These are phyloP conservation scores for Girardia tigrina DNA, from an alignment of 2,888 invertebrate species.

Conservation along the genomic window DNA sequence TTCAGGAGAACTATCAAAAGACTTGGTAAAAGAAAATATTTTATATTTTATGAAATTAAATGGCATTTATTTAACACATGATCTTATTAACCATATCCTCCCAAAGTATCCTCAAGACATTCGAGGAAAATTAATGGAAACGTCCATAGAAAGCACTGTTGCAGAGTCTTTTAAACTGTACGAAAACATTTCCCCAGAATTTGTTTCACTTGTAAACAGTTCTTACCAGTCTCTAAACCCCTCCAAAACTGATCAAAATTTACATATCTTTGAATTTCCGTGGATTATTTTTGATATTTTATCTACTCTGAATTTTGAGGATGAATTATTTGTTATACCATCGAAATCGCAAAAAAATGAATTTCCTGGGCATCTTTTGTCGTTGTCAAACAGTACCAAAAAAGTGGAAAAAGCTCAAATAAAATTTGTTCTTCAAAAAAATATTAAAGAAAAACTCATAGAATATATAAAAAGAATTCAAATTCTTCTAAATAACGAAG, in stretches of 20 bases:
- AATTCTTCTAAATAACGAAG: neutral
- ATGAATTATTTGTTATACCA: neutral
- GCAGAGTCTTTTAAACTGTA: neutral
- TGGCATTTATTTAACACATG: neutral
- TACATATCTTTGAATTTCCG: neutral
- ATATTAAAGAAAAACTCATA: neutral
- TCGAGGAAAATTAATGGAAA: neutral
- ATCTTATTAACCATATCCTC: neutral
- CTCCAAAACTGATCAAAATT: neutral
- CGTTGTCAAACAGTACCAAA: neutral
- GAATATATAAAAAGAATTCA: neutral
- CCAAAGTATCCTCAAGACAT: slow-evolving; percentile 2
- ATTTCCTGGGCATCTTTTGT: neutral
- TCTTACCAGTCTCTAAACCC: neutral
- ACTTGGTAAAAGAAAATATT: neutral
- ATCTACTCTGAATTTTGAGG: neutral
- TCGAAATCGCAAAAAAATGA: neutral
- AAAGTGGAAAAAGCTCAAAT: neutral
- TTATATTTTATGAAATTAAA: neutral
- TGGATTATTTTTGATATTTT: neutral
- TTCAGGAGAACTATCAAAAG: neutral
- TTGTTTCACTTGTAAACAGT: neutral
- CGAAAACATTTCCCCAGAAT: neutral
- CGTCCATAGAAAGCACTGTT: neutral
- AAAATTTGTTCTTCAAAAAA: neutral